phyloP scores from a whole-genome alignment of 2,113 vertebrate species.

The Electrona antarctica region DNA sequence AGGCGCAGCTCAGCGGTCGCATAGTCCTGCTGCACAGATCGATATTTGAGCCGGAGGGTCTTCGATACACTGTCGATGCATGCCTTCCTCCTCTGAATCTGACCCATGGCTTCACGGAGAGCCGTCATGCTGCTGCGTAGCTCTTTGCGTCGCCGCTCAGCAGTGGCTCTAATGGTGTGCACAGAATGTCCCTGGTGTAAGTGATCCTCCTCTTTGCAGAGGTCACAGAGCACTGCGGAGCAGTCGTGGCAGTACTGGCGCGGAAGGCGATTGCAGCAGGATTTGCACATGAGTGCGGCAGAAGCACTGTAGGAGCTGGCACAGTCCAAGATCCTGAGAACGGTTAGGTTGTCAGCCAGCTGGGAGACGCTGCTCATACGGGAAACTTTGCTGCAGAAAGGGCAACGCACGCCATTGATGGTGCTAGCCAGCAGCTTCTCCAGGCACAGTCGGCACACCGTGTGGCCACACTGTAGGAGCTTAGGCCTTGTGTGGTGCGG shows the following conservation, averaged over 20 bases:
- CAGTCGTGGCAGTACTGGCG: slow-evolving; percentile 91
- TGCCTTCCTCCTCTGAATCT: slow-evolving; percentile 89
- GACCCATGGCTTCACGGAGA: slow-evolving; percentile 85
- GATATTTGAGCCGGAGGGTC: slow-evolving; percentile 86
- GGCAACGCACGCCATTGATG: slow-evolving; percentile 96
- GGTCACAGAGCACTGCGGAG: slow-evolving; percentile 85
- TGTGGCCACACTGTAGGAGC: slow-evolving; percentile 94
- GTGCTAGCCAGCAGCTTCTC: slow-evolving; percentile 93
- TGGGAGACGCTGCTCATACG: slow-evolving; percentile 90
- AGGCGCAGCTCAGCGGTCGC: slow-evolving; percentile 86
- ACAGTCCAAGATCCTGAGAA: slow-evolving; percentile 95
- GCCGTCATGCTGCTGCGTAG: slow-evolving; percentile 82
- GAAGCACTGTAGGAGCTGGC: slow-evolving; percentile 82
- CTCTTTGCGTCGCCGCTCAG: slow-evolving; percentile 87
- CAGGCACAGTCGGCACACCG: slow-evolving; percentile 92
- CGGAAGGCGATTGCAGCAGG: slow-evolving; percentile 87
- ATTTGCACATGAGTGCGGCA: slow-evolving; percentile 88
- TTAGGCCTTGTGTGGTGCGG: slow-evolving; percentile 93
- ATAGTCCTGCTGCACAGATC: slow-evolving; percentile 91
- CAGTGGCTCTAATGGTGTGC: slow-evolving; percentile 84
- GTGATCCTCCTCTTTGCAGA: slow-evolving; percentile 84
- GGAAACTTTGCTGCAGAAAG: slow-evolving; percentile 96
- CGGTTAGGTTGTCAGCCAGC: slow-evolving; percentile 93
- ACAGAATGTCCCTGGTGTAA: slow-evolving; percentile 83
- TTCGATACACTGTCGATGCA: slow-evolving; percentile 87